Conservation (phyloP, 2,797 vertebrate genomes). For the Odontamblyopus lacepedii region DNA sequence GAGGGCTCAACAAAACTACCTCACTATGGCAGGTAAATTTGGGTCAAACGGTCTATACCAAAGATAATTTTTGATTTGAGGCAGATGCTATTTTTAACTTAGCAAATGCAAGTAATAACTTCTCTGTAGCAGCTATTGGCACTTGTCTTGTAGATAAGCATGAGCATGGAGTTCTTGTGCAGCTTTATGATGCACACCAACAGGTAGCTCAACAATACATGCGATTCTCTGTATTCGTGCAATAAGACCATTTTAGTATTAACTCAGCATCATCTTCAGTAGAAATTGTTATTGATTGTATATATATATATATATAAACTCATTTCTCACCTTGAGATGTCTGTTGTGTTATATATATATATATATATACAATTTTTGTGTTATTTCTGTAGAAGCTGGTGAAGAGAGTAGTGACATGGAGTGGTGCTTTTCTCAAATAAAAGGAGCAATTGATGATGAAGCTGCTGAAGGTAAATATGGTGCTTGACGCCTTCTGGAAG, state of each 20-base stretch:
- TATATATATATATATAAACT: too few species aligned
- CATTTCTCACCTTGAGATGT: too few species aligned
- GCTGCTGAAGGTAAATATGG: slow-evolving; percentile 90
- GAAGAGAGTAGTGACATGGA: slow-evolving; percentile 90
- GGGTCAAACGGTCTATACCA: neutral
- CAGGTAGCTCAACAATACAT: too few species aligned
- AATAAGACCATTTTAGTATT: neutral
- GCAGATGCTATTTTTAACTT: slow-evolving; percentile 5
- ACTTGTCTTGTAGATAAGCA: too few species aligned
- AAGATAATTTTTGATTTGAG: neutral
- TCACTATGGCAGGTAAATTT: slow-evolving; percentile 75
- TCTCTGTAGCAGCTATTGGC: neutral
- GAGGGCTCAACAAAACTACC: slow-evolving; percentile 32
- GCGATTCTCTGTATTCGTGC: too few species aligned
- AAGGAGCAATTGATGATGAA: slow-evolving; percentile 95
- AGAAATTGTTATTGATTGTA: too few species aligned
- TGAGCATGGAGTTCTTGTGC: too few species aligned
- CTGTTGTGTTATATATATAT: too few species aligned
- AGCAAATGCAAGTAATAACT: slow-evolving; percentile 12
- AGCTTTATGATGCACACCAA: too few species aligned
- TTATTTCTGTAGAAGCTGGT: slow-evolving; percentile 81
- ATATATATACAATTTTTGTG: too few species aligned
- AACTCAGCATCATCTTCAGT: neutral
- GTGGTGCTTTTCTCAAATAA: slow-evolving; percentile 98
- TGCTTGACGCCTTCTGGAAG: neutral